These are phyloP conservation scores for Mastacembelus armatus DNA, from an alignment of 2,797 vertebrate species.

Conservation along the genomic window DNA sequence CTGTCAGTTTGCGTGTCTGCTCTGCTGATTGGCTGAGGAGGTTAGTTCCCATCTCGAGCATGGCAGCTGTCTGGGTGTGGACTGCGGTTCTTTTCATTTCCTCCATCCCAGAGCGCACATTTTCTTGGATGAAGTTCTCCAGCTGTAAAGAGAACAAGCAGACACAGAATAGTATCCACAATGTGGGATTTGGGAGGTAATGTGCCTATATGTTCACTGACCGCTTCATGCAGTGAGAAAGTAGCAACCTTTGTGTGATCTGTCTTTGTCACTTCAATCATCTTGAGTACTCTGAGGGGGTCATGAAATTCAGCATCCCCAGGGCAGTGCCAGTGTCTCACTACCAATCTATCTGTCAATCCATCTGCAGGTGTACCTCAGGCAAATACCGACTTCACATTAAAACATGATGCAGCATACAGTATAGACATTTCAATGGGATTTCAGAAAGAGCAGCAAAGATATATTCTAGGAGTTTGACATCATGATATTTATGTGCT, in stretches of 20 bases:
- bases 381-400: slow-evolving; percentile 19
- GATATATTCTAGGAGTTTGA: slow-evolving; percentile 10
- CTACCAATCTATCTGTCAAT: slow-evolving; percentile 38
- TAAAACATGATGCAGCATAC: slow-evolving; percentile 25
- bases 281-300: slow-evolving; percentile 25
- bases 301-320: slow-evolving; percentile 6
- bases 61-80: slow-evolving; percentile 84
- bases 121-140: slow-evolving; percentile 86
- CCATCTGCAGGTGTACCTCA: slow-evolving; percentile 18
- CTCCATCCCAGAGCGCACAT: slow-evolving; percentile 80
- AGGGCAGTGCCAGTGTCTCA: slow-evolving; percentile 2
- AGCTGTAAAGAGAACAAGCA: slow-evolving; percentile 72
- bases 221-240: slow-evolving; percentile 28
- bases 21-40: slow-evolving; percentile 86
- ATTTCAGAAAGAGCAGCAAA: slow-evolving; percentile 32
- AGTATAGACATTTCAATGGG: slow-evolving; percentile 18
- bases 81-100: slow-evolving; percentile 79
- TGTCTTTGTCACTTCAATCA: slow-evolving; percentile 23
- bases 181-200: slow-evolving; percentile 21
- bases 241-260: background rate
- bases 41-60: slow-evolving; percentile 86
- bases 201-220: background rate
- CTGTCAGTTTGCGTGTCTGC: slow-evolving; percentile 86
- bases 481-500: slow-evolving; percentile 33
- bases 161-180: slow-evolving; percentile 18